Evolutionary conservation across 1,140 invertebrate genomes (phyloP).

Genomic region (Heliothis subflexa): DNA sequence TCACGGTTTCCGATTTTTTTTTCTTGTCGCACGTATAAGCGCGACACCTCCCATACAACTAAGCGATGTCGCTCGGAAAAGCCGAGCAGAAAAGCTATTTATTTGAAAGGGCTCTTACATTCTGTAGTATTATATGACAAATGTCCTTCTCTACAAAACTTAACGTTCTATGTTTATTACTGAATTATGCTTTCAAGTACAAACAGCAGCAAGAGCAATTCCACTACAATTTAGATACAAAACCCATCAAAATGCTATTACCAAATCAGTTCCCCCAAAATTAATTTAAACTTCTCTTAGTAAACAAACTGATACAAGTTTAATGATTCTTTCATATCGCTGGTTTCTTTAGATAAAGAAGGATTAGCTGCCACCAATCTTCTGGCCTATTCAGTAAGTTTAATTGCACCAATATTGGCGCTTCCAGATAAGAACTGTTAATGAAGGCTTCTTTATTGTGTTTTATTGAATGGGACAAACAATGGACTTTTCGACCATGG

Average conservation of each 20-base stretch:
- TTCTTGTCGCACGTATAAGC: too few species aligned
- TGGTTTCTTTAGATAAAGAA: constrained; percentile 23
- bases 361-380: constrained; percentile 15
- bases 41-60: too few species aligned
- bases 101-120: too few species aligned
- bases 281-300: constrained; percentile 32
- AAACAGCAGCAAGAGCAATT: too few species aligned
- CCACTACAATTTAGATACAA: background rate
- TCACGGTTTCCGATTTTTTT: too few species aligned
- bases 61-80: too few species aligned
- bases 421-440: constrained; percentile 35
- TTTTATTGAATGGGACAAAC: constrained; percentile 33
- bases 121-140: too few species aligned
- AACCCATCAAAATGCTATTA: background rate
- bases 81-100: too few species aligned
- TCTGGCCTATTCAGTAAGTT: constrained; percentile 31
- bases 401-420: constrained; percentile 38
- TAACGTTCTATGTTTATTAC: too few species aligned
- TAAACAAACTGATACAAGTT: background rate
- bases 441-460: constrained; percentile 40
- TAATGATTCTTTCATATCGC: constrained; percentile 16
- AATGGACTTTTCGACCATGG: background rate
- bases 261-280: background rate
- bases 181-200: too few species aligned
- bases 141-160: too few species aligned